phyloP scores from a whole-genome alignment of 2,113 vertebrate genomes.

The Redunca redunca region DNA sequence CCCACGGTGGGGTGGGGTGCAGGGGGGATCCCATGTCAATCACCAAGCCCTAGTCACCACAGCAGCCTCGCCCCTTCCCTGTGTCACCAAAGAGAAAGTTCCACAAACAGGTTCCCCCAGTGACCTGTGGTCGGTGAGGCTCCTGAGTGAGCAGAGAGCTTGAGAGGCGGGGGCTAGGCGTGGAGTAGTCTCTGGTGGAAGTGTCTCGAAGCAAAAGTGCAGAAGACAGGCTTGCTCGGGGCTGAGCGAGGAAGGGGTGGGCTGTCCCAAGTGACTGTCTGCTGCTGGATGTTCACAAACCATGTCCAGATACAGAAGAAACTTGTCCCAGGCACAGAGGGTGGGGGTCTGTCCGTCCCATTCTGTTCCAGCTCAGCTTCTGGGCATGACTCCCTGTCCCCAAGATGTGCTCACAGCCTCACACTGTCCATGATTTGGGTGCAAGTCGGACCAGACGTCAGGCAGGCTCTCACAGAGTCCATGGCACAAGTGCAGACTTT shows the following conservation, averaged over 20 bases:
- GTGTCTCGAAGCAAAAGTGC: background rate
- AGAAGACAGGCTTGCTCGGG: background rate
- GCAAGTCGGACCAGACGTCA: background rate
- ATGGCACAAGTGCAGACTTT: background rate
- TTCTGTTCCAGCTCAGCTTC: background rate
- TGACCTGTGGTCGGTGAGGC: background rate
- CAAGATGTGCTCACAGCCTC: background rate
- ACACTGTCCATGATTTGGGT: background rate
- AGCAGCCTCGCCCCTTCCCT: background rate
- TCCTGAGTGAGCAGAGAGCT: background rate
- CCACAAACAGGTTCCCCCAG: background rate
- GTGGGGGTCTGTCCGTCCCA: background rate
- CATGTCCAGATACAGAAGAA: background rate
- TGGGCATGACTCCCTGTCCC: background rate
- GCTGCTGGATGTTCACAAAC: background rate
- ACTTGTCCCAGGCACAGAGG: background rate
- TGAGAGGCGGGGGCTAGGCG: accelerated
- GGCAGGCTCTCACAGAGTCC: background rate
- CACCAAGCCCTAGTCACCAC: background rate
- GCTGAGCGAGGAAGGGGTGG: background rate
- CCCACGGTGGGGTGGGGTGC: background rate
- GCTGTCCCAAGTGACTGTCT: background rate
- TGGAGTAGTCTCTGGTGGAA: background rate
- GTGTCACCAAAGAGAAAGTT: background rate
- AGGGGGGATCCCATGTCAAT: background rate